phyloP scores from a whole-genome alignment of 2,797 vertebrate genomes.

The Neoniphon sammara region DNA sequence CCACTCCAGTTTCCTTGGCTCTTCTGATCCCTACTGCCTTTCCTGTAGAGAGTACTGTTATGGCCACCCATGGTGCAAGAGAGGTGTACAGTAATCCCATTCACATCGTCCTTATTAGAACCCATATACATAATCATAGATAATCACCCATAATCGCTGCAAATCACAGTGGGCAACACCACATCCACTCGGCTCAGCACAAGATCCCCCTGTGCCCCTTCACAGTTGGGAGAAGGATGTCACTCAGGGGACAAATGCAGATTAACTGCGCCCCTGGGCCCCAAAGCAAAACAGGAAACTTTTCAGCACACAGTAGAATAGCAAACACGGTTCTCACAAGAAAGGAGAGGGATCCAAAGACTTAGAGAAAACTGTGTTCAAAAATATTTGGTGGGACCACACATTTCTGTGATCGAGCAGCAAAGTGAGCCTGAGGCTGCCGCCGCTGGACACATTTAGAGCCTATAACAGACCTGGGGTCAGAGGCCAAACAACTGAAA shows the following conservation, averaged over 20 bases:
- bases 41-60: background rate
- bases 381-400: slow-evolving; percentile 36
- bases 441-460: slow-evolving; percentile 29
- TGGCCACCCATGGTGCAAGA: slow-evolving; percentile 15
- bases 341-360: slow-evolving; percentile 29
- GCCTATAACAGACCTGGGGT: slow-evolving; percentile 38
- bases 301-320: slow-evolving; percentile 41
- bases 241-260: slow-evolving; percentile 60
- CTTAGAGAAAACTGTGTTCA: background rate
- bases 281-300: slow-evolving; percentile 59
- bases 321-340: slow-evolving; percentile 31
- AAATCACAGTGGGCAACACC: slow-evolving; percentile 13
- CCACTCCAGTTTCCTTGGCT: background rate
- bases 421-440: slow-evolving; percentile 45
- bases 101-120: background rate
- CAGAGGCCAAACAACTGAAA: slow-evolving; percentile 76
- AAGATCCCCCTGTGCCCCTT: slow-evolving; percentile 1
- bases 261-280: slow-evolving; percentile 62
- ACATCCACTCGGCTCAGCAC: slow-evolving; percentile 22
- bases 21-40: background rate
- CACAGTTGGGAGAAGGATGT: slow-evolving; percentile 51
- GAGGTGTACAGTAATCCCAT: slow-evolving; percentile 5
- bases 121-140: slow-evolving; percentile 3
- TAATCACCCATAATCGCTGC: slow-evolving; percentile 8
- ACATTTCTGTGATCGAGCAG: slow-evolving; percentile 38